Evolutionary conservation across 1,140 invertebrate species (phyloP).

Genomic region (Chlorops oryzae): DNA sequence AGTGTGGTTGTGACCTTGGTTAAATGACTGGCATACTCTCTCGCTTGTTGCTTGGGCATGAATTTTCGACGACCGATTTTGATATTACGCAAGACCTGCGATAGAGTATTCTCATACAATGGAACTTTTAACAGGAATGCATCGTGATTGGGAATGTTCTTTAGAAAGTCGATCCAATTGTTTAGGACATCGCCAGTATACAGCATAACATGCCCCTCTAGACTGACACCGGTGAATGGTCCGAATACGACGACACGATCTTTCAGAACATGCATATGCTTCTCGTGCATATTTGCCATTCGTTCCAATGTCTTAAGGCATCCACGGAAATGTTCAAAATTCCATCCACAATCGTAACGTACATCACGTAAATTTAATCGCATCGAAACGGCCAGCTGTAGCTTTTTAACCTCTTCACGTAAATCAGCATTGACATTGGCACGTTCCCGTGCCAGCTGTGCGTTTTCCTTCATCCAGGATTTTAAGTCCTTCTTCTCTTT

Average conservation of each 20-base stretch:
- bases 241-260: conserved; percentile 74
- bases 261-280: conserved; percentile 60
- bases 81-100: conserved; percentile 71
- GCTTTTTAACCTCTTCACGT: conserved; percentile 59
- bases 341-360: conserved; percentile 80
- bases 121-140: conserved; percentile 67
- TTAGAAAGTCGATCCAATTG: conserved; percentile 85
- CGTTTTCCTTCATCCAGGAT: conserved; percentile 61
- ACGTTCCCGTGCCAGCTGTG: conserved; percentile 56
- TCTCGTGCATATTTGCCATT: conserved; percentile 63
- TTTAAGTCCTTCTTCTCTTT: conserved; percentile 30
- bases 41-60: conserved; percentile 79
- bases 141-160: conserved; percentile 73
- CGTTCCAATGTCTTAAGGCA: conserved; percentile 71
- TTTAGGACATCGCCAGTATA: conserved; percentile 85
- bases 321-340: conserved; percentile 77
- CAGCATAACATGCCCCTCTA: conserved; percentile 81
- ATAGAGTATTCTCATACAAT: conserved; percentile 75
- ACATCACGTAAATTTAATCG: conserved; percentile 57
- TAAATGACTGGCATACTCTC: conserved; percentile 75
- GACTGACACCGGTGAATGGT: conserved; percentile 78
- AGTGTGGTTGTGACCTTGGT: conserved; percentile 74
- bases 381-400: conserved; percentile 54
- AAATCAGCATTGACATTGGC: conserved; percentile 57
- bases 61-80: conserved; percentile 83